phyloP scores from a whole-genome alignment of 2,888 invertebrate genomes.

The Marronus borbonicus region DNA sequence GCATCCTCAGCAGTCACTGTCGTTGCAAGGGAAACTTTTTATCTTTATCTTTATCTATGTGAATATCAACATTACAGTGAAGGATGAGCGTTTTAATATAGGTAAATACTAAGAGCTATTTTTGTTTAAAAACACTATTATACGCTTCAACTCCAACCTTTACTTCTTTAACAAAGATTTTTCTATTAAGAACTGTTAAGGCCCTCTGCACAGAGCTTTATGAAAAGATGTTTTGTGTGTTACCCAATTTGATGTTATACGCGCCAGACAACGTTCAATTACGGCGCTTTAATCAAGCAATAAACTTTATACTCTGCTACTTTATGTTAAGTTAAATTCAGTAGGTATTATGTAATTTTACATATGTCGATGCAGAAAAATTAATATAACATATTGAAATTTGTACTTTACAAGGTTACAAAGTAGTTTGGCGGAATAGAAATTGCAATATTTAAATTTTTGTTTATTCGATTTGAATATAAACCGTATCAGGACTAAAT shows the following conservation, averaged over 20 bases:
- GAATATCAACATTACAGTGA: too few relatives aligned
- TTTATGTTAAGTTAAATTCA: not conserved
- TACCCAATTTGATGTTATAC: constrained; percentile 31
- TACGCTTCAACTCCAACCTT: not conserved
- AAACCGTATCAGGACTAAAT: too few relatives aligned
- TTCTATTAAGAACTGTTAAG: not conserved
- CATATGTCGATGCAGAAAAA: not conserved
- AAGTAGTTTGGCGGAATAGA: too few relatives aligned
- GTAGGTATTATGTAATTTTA: not conserved
- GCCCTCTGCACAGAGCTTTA: constrained; percentile 1
- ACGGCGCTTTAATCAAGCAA: constrained; percentile 32
- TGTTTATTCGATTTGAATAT: too few relatives aligned
- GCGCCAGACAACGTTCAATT: constrained; percentile 24
- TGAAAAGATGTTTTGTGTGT: constrained; percentile 26
- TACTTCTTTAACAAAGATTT: not conserved
- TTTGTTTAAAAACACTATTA: not conserved
- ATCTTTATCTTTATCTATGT: too few relatives aligned
- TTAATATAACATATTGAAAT: too few relatives aligned
- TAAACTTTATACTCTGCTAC: constrained; percentile 26
- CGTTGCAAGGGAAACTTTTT: too few relatives aligned
- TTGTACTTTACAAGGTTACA: too few relatives aligned
- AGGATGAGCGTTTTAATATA: not conserved
- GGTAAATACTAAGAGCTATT: not conserved
- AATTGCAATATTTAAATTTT: too few relatives aligned
- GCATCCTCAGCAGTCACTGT: too few relatives aligned